These are phyloP conservation scores for Polietes domitor DNA, from an alignment of 2,888 invertebrate species.

Conservation along the genomic window DNA sequence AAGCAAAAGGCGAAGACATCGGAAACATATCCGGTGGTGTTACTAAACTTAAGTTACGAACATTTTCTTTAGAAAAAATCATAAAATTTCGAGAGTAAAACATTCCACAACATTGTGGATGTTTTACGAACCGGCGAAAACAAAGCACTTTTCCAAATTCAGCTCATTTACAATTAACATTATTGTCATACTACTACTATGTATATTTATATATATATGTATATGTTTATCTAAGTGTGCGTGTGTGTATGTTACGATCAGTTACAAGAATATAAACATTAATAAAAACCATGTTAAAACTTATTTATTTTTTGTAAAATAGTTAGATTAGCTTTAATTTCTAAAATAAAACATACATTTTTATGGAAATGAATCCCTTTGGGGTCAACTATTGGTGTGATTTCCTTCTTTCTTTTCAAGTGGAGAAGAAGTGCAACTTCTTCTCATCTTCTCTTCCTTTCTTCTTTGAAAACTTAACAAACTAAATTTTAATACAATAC, in stretches of 20 bases:
- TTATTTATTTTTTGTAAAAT: background rate
- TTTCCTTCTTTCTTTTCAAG: background rate
- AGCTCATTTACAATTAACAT: constrained; percentile 50
- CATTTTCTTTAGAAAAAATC: background rate
- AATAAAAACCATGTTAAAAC: constrained; percentile 1
- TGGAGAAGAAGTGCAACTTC: background rate
- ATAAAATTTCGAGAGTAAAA: constrained; percentile 5
- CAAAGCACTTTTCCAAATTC: constrained; percentile 57
- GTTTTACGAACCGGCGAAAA: background rate
- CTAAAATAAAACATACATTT: constrained; percentile 25
- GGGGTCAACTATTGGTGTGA: constrained; percentile 28
- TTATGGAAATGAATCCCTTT: constrained; percentile 38
- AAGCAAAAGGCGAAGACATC: background rate
- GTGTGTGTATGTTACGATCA: no score
- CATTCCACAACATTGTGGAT: background rate
- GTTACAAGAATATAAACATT: background rate
- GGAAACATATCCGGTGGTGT: background rate
- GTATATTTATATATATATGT: background rate
- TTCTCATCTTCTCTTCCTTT: background rate
- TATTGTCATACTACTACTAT: constrained; percentile 50
- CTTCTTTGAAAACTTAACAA: constrained; percentile 19
- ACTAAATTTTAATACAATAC: constrained; percentile 38
- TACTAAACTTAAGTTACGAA: background rate
- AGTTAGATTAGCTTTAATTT: constrained; percentile 11
- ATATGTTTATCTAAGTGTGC: background rate